Percentiles rank a stretch among this genome's conserved stretches.
These are phyloP conservation scores for Phyllotreta striolata DNA, from an alignment of 2,888 invertebrate species.

Conservation along the genomic window DNA sequence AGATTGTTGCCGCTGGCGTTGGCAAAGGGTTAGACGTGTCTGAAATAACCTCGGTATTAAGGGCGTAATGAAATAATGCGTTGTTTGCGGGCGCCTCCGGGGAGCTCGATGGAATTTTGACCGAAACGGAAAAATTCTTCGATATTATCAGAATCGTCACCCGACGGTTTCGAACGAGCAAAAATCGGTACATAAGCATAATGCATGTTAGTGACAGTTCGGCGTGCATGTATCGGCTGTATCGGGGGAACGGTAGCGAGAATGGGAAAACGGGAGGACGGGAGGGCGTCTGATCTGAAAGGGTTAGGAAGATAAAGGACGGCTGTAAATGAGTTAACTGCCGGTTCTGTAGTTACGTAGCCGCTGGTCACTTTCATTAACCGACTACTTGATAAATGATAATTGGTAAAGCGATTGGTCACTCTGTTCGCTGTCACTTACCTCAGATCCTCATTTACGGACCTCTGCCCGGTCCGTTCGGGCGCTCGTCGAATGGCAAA, in stretches of 20 bases:
- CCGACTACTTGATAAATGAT: slow-evolving; percentile 63
- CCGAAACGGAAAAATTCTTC: slow-evolving; percentile 1
- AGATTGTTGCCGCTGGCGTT: slow-evolving; percentile 57
- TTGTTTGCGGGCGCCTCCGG: slow-evolving; percentile 52
- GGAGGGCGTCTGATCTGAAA: slow-evolving; percentile 49
- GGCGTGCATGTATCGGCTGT: slow-evolving; percentile 47
- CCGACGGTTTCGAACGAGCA: no score
- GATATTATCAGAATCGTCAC: no score
- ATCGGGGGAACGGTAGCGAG: slow-evolving; percentile 47
- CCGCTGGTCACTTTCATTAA: slow-evolving; percentile 63
- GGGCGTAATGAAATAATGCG: slow-evolving; percentile 58
- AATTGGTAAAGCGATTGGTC: slow-evolving; percentile 62
- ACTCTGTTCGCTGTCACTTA: slow-evolving; percentile 61
- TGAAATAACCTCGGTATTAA: slow-evolving; percentile 58
- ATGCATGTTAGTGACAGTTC: slow-evolving; percentile 56
- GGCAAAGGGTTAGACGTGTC: slow-evolving; percentile 57
- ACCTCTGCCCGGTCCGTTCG: slow-evolving; percentile 50
- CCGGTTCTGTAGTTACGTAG: slow-evolving; percentile 58
- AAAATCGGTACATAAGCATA: slow-evolving; percentile 15
- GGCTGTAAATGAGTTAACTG: slow-evolving; percentile 59
- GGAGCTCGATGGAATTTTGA: slow-evolving; percentile 44
- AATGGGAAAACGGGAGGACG: slow-evolving; percentile 11
- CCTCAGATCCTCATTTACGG: slow-evolving; percentile 57
- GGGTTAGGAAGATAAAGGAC: slow-evolving; percentile 62
- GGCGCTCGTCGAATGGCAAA: slow-evolving; percentile 46